Base-by-base conservation (phyloP, 2,888 invertebrate genomes). In the Automeris io region DNA sequence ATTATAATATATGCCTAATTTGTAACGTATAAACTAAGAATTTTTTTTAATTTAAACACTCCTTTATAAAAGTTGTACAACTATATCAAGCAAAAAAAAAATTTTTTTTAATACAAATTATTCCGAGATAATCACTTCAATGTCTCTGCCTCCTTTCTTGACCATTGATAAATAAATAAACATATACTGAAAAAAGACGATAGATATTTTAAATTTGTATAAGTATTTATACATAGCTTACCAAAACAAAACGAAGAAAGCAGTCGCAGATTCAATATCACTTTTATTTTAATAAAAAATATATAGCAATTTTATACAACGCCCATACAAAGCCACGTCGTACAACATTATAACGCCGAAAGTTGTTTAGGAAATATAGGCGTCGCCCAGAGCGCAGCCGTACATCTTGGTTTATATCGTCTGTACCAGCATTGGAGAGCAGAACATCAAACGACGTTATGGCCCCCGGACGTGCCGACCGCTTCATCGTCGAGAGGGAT, bases 321-420 rank as follows among this genome's bases (percentile, higher is more conserved):
- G 73, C 61, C 65, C 49, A 47, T 49, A 68, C 82, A 82, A 86
- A 72, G 76, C 69, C 70, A 83, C 73, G 57, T 50, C 77, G 69
- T 61, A 53, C 70, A 55, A 69, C 65, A 74, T 65, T 78, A 79
- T 82, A 81, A 75, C 65, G 60, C 69, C 77, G 50, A 83, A 81
- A 85, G 83, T 83, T 85, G 86, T 85, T 86, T 82, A 83, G 80
- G 73, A 74, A 82, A 82, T 82, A 85, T 83, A 86, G 86, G 82
- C 85, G 86, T 77, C 79, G 68, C 83, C 81, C 76, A 76, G 72
- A 80, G 82, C 86, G 81, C 83, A 85, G 85, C 61, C 83, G 86
- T 85, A 81, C 80, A 79, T 82, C 83, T 83, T 74, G 72, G 64
- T 72, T 74, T 76, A 81, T 80, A 80, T 70, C 76, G 77, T 52